A percentile compares a stretch with the other conserved stretches of the same genome.
Conservation (phyloP, 2,797 vertebrate genomes). For the Peromyscus attwateri region DNA sequence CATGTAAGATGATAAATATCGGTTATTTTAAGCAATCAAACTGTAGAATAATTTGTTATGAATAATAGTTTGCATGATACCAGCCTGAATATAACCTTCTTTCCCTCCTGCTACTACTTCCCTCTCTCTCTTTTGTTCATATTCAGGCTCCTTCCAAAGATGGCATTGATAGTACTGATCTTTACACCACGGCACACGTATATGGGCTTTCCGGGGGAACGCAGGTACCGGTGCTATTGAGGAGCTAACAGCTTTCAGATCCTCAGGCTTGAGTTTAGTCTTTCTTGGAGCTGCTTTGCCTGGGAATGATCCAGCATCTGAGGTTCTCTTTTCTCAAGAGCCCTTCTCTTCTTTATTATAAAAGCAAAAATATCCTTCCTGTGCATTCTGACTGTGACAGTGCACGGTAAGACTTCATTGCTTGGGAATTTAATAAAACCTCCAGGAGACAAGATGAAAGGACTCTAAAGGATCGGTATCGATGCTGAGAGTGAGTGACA, state of each 20-base stretch:
- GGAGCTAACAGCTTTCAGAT: not conserved
- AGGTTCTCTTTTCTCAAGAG: not conserved
- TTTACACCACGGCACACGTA: not conserved
- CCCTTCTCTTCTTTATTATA: not conserved
- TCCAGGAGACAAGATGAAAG: not conserved
- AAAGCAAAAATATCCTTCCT: not conserved
- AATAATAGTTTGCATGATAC: not conserved
- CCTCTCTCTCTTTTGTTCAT: not conserved
- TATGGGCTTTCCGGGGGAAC: not conserved
- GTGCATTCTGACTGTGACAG: not conserved
- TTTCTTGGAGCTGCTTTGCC: not conserved
- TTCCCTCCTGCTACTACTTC: not conserved
- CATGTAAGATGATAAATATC: not conserved
- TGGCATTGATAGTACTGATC: not conserved
- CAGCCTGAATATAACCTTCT: conserved; percentile 1
- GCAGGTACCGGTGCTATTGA: too few relatives aligned
- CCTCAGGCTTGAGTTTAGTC: not conserved
- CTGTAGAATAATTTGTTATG: not conserved
- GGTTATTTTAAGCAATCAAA: not conserved
- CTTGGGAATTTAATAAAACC: not conserved
- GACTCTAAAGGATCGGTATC: not conserved
- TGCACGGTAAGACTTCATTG: not conserved
- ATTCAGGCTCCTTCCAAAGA: not conserved
- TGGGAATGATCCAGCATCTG: not conserved
- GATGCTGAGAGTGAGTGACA: conserved; percentile 18